Evolutionary conservation across 1,140 invertebrate genomes (phyloP), one percentile per base, ranked within the genome.

Genomic region (Drosophila albomicans): DNA sequence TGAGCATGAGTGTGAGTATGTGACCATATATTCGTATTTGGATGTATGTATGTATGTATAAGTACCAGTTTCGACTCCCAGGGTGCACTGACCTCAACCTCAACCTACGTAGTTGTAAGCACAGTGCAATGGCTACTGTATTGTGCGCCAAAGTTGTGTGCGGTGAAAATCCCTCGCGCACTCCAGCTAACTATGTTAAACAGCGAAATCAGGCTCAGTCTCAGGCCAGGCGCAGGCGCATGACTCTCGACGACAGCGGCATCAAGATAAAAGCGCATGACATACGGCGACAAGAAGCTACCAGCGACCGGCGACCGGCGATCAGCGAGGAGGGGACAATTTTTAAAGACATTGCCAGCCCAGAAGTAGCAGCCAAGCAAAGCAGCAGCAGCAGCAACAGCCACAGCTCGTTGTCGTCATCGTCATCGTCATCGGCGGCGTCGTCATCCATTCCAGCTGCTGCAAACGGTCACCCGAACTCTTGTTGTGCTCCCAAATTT

Each of bases 201-300:
- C 84, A 88, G 84, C 84, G 84, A 87, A 87, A 87, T 89, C 84
- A 65, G 54, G 51, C 67, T 41, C 45, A 16, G 73, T 13, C 58
- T 32, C 49, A 10, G 38, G 11, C 25, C 74, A 35, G 81, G 56
- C 76, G 62, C 49, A 69, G 76, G 66, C 81, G 32, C 59, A 88
- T 77, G 84, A 73, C 80, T 80, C 80, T 61, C 74, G 80, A 82
- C 79, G 76, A 82, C 84, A 81, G 66, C 84, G 74, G 82, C 84
- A 88, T 88, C 84, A 88, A 88, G 84, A 88, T 88, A 88, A 88
- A 75, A 75, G 80, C 77, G 81, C 84, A 88, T 88, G 84, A 88
- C 84, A 88, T 89, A 88, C 84, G 84, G 85, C 84, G 84, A 88
- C 84, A 88, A 88, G 84, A 88, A 88, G 85, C 84, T 88, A 89